phyloP scores from a whole-genome alignment of 2,113 vertebrate species.

The Nycticryphes semicollaris region DNA sequence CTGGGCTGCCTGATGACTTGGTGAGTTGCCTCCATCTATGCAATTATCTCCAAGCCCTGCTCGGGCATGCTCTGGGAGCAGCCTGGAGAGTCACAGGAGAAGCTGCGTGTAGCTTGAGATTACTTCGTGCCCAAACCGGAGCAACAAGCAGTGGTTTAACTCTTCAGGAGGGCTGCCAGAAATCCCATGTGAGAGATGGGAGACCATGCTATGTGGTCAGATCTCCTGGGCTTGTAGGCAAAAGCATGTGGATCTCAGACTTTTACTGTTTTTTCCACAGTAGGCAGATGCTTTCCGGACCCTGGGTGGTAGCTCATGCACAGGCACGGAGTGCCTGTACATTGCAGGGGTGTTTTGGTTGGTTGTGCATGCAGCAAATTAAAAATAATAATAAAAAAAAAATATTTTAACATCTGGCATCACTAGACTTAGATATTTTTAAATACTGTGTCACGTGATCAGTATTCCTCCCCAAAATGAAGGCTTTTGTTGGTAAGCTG shows the following conservation, averaged over 20 bases:
- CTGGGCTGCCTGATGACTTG: constrained; percentile 15
- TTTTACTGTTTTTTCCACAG: background rate
- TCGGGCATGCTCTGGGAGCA: background rate
- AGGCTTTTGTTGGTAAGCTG: background rate
- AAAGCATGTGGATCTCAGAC: background rate
- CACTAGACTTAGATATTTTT: background rate
- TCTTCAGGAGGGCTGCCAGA: background rate
- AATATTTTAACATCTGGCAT: background rate
- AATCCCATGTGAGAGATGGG: background rate
- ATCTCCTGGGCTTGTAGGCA: background rate
- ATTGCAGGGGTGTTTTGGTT: background rate
- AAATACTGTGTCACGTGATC: background rate
- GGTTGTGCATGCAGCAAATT: background rate
- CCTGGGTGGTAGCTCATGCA: background rate
- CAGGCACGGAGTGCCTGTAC: background rate
- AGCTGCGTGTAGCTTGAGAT: background rate
- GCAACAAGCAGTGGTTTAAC: background rate
- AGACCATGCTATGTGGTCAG: background rate
- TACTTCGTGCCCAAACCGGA: background rate
- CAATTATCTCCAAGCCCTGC: background rate
- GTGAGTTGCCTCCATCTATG: constrained; percentile 44
- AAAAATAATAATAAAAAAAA: background rate
- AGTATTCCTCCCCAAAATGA: background rate
- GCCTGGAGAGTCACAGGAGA: background rate
- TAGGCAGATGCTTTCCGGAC: background rate